Evolutionary conservation across 2,888 invertebrate genomes (phyloP), one percentile per base, ranked within the genome.

Genomic region (Ecliptopera silaceata): DNA sequence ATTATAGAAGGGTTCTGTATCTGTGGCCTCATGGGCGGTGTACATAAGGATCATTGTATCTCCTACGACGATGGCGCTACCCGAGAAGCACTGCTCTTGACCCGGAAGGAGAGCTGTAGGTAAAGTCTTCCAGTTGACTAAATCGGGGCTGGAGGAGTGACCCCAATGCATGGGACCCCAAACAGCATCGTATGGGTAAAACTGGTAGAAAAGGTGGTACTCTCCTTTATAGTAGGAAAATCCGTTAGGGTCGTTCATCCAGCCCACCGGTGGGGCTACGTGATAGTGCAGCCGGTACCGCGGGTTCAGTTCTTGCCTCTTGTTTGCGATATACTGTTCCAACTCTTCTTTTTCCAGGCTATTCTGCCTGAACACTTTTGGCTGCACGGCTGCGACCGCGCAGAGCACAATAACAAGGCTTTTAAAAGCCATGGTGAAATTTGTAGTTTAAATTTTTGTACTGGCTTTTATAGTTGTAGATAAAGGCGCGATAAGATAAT

Each of bases 211-310:
- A 0, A 92, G 70, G 63, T 93, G 93, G 57, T 86, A 93, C 64
- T 88, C 79, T 12, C 91, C 92, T 39, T 88, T 84, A 69, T 82
- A 88, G 65, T 77, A 91, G 0, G 90, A 85, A 68, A 93, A 89
- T 5, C 93, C 93, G 58, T 93, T 93, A 0, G 93, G 93, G 55
- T 93, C 93, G 65, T 93, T 93, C 72, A 92, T 88, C 93, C 93
- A 93, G 11, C 92, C 92, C 0, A 89, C 86, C 0, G 89, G 91
- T 0, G 86, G 84, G 0, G 79, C 71, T 2, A 89, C 77, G 61
- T 91, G 91, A 59, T 88, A 91, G 1, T 80, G 81, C 3, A 80
- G 74, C 56, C 86, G 74, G 61, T 80, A 91, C 18, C 88, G 75
- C 1, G 74, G 80, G 49, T 87, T 84, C 5, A 91, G 80, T 5